phyloP scores from a whole-genome alignment of 2,113 vertebrate species.

The Gambusia affinis region DNA sequence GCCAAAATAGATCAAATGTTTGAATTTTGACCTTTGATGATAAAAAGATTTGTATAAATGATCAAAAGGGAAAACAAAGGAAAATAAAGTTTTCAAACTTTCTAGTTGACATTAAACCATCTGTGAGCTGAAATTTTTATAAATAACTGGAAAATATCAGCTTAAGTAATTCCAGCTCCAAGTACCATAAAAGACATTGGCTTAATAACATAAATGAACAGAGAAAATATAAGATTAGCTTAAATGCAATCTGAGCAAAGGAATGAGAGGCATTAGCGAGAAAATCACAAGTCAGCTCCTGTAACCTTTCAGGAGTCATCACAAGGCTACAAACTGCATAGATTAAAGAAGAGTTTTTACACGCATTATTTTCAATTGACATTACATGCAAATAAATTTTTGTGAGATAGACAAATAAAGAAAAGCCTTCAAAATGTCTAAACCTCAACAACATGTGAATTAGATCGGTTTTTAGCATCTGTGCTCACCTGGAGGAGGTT shows the following conservation, averaged over 20 bases:
- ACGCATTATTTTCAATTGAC: too few species aligned
- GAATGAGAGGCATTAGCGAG: neutral
- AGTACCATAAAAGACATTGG: neutral
- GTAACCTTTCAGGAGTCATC: neutral
- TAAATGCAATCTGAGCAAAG: neutral
- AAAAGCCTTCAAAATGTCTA: neutral
- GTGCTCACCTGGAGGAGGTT: conserved; percentile 76
- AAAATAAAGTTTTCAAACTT: neutral
- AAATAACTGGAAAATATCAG: neutral
- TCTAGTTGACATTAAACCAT: too few species aligned
- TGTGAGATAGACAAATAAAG: neutral
- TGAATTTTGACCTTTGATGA: neutral
- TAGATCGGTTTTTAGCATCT: neutral
- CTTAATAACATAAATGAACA: neutral
- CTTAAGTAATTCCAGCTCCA: neutral
- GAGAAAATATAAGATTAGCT: neutral
- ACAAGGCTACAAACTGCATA: neutral
- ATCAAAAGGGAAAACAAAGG: neutral
- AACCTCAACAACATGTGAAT: neutral
- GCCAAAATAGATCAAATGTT: neutral
- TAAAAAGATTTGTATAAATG: neutral
- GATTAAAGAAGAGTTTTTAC: too few species aligned
- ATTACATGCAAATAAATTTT: neutral
- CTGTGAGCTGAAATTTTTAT: neutral
- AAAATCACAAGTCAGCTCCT: neutral